Percentiles rank a stretch among this genome's conserved stretches.
These are phyloP conservation scores for Ypsolopha sequella DNA, from an alignment of 2,888 invertebrate species.

Conservation along the genomic window DNA sequence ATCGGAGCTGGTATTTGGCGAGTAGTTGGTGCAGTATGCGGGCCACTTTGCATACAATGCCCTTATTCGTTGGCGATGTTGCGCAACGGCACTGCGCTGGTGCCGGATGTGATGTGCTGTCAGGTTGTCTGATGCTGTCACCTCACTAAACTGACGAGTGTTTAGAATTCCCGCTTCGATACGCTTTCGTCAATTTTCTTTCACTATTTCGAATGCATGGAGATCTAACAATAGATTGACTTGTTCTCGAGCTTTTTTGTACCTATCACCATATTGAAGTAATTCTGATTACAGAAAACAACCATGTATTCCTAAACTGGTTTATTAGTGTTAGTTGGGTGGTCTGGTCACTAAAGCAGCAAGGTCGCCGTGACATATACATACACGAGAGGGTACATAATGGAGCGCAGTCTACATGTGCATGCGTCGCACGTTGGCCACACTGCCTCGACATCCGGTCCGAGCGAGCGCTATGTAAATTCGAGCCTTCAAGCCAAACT, in stretches of 20 bases:
- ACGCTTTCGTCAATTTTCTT: no score
- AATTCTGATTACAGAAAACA: background rate
- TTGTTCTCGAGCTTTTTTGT: no score
- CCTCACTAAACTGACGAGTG: background rate
- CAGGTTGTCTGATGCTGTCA: slow-evolving; percentile 32
- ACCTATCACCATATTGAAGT: background rate
- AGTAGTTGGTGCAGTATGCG: slow-evolving; percentile 24
- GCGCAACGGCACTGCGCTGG: slow-evolving; percentile 35
- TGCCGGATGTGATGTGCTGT: slow-evolving; percentile 64
- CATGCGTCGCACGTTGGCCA: slow-evolving; percentile 41
- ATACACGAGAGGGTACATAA: slow-evolving; percentile 1
- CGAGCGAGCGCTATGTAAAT: slow-evolving; percentile 46
- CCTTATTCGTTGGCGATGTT: slow-evolving; percentile 42
- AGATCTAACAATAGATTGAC: no score
- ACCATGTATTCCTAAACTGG: background rate
- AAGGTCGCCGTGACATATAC: background rate
- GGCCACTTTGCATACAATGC: slow-evolving; percentile 64
- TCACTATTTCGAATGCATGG: no score
- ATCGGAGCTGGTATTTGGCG: slow-evolving; percentile 42
- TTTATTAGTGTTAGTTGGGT: background rate
- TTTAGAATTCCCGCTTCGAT: no score
- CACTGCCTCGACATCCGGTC: slow-evolving; percentile 45
- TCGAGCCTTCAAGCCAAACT: slow-evolving; percentile 24
- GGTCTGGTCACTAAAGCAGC: background rate
- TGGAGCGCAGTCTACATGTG: slow-evolving; percentile 1